Evolutionary conservation across 2,888 invertebrate species (phyloP).

Genomic region (Drosophila infuscata): DNA sequence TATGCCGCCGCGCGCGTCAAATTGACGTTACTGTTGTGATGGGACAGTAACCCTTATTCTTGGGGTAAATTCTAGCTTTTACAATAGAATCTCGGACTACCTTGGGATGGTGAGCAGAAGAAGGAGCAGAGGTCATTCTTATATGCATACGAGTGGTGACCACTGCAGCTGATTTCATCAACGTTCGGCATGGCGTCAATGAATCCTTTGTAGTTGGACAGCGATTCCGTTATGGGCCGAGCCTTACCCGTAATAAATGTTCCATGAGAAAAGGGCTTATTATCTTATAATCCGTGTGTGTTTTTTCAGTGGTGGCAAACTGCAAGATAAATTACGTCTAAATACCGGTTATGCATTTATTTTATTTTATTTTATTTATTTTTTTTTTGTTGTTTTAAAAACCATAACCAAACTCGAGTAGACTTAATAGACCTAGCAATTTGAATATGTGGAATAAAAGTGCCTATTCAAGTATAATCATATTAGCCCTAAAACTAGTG

Average conservation of each 20-base stretch:
- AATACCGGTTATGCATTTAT: constrained; percentile 55
- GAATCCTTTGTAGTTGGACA: constrained; percentile 36
- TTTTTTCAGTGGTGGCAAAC: constrained; percentile 58
- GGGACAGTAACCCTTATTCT: constrained; percentile 62
- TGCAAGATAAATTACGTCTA: constrained; percentile 41
- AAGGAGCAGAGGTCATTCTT: constrained; percentile 49
- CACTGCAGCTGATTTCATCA: constrained; percentile 50
- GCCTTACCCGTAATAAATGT: constrained; percentile 33
- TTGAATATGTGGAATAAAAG: neutral
- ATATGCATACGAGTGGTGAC: constrained; percentile 9
- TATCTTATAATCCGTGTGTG: constrained; percentile 58
- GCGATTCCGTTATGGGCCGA: constrained; percentile 58
- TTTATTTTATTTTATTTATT: neutral
- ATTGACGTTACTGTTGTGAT: constrained; percentile 28
- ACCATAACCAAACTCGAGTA: neutral
- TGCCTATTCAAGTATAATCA: neutral
- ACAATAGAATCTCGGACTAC: constrained; percentile 27
- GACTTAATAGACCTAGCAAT: neutral
- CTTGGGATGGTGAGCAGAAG: constrained; percentile 39
- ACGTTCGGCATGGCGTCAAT: constrained; percentile 47
- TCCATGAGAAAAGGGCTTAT: constrained; percentile 68
- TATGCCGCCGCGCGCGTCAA: constrained; percentile 16
- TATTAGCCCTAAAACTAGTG: neutral
- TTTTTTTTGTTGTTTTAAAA: neutral
- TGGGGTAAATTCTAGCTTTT: constrained; percentile 28